phyloP scores from a whole-genome alignment of 2,888 invertebrate species.

The Galerucella pusilla region DNA sequence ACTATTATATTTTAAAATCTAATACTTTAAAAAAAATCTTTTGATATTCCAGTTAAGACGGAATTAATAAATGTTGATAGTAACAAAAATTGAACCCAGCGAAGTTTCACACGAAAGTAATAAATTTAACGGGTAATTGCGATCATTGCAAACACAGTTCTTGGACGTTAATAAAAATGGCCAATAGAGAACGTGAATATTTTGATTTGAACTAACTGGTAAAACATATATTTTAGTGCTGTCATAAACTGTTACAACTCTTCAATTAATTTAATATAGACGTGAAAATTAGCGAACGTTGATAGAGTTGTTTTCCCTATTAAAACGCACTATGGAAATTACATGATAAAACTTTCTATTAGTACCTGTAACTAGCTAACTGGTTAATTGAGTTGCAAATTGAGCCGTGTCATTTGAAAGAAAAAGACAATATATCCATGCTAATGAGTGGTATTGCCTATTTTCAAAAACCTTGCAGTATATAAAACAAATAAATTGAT shows the following conservation, averaged over 20 bases:
- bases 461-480: no score
- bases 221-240: neutral
- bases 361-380: no score
- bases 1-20: no score
- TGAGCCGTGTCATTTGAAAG: no score
- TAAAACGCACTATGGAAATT: neutral
- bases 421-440: no score
- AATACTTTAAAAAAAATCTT: no score
- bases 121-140: slow-evolving; percentile 46
- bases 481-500: no score
- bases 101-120: slow-evolving; percentile 42
- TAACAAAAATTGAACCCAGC: neutral
- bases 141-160: slow-evolving; percentile 43
- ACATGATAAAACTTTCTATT: neutral
- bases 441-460: no score
- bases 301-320: neutral
- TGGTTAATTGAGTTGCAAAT: no score
- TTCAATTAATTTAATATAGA: neutral
- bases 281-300: neutral
- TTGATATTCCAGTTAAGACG: no score
- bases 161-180: slow-evolving; percentile 8
- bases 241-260: neutral
- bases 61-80: no score
- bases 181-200: neutral
- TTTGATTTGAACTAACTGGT: neutral